Evolutionary conservation across 2,113 vertebrate species (phyloP).

Genomic region (Emydura subglobosa): DNA sequence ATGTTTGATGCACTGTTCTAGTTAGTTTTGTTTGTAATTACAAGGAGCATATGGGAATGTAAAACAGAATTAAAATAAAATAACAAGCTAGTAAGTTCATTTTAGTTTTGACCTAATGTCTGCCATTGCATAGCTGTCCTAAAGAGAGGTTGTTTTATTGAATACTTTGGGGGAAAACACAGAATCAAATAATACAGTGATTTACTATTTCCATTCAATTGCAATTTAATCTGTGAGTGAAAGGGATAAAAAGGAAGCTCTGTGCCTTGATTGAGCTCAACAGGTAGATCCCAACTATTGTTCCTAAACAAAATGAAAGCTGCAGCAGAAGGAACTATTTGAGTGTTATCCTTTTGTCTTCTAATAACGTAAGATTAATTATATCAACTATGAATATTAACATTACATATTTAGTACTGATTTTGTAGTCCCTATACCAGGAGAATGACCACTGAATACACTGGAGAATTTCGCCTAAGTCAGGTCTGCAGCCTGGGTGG

Average conservation of each 20-base stretch:
- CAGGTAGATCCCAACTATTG: neutral
- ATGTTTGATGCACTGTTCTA: neutral
- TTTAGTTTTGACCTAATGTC: neutral
- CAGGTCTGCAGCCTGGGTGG: neutral
- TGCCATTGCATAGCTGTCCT: neutral
- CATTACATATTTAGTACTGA: neutral
- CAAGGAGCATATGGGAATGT: neutral
- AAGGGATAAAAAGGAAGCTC: neutral
- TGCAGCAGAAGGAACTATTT: neutral
- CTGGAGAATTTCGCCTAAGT: neutral
- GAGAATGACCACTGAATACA: neutral
- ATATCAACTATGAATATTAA: neutral
- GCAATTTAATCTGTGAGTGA: neutral
- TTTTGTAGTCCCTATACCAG: fast-evolving
- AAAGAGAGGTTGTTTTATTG: neutral
- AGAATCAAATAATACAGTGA: neutral
- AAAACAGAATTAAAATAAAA: neutral
- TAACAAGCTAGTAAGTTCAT: neutral
- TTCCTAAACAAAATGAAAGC: neutral
- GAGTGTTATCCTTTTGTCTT: neutral
- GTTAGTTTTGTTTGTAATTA: neutral
- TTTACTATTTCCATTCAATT: neutral
- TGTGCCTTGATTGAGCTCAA: neutral
- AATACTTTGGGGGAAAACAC: neutral
- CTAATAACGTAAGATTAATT: neutral